Evolutionary conservation across 92 coral and sea anemone genomes (phyloP), one percentile per base, ranked within the genome.

Genomic region (Phenganax subtilis): DNA sequence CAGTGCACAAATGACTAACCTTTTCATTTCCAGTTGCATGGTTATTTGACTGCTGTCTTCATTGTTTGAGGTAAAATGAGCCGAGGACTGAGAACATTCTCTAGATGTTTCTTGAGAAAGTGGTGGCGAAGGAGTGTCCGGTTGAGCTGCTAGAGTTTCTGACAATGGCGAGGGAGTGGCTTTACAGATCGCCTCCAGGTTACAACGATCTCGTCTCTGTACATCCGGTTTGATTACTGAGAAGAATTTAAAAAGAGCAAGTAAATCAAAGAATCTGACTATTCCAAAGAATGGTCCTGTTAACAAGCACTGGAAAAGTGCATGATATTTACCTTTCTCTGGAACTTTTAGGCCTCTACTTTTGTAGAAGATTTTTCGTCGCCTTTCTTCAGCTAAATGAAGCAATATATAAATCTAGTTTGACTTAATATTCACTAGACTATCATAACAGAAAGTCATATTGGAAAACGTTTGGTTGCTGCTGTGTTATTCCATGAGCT

Each of bases 41-140:
- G 97, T 89, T 64, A 93, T 91, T 81, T 88, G 98, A 47, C 91
- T 93, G 80, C 86, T 85, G 28, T 93, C 87, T 72, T 91, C 97
- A 52, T 80, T 71, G 63, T 62, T 88, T 64, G 84, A 84, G 51
- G 80, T 75, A 12, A 25, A 54, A 31, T 71, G 57, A n/a, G 81
- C n/a, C 77, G 65, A 67, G 54, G 77, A 56, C 54, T 64, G 29
- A 53, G 77, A 64, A 62, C 79, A 51, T 71, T 25, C 3, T 3
- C 56, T 27, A 62, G 77, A 44, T 79, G 68, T 80, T 51, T 81
- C 60, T 69, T 64, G 58, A 12, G 59, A 75, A 15, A 47, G 12
- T 6, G 10, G 54, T 59, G 11, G 9, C 7, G 17, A 17, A 57
- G 81, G 78, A 59, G 8, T 30, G 47, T 0, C 0, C n/a, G 0